Conservation (phyloP, 2,888 invertebrate genomes). For the Stomorhina lunata region DNA sequence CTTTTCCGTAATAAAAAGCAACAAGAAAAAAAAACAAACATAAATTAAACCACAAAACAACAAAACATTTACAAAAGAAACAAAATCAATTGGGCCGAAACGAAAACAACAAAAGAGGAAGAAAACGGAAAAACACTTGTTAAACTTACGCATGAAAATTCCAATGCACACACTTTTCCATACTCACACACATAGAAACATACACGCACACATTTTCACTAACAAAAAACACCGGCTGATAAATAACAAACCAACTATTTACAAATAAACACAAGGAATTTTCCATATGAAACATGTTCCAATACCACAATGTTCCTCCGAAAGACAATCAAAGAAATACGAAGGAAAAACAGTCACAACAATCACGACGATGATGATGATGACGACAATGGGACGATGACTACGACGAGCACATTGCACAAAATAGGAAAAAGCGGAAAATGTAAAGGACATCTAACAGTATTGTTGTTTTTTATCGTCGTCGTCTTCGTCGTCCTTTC, state of each 20-base stretch:
- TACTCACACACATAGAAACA: neutral
- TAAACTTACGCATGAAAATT: constrained; percentile 58
- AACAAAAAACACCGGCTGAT: constrained; percentile 20
- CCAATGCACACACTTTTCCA: constrained; percentile 1
- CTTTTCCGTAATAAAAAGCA: neutral
- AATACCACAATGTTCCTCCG: constrained; percentile 15
- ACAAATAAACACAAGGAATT: neutral
- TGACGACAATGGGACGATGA: neutral
- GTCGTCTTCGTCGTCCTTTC: too few species aligned
- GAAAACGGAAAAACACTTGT: constrained; percentile 57
- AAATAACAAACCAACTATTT: neutral
- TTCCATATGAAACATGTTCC: constrained; percentile 17
- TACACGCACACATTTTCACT: neutral
- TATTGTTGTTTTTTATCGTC: constrained; percentile 19
- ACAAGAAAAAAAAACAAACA: neutral
- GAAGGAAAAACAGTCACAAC: neutral
- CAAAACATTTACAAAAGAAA: constrained; percentile 5
- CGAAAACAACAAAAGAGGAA: neutral
- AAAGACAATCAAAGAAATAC: neutral
- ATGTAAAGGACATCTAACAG: neutral
- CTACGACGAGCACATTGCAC: neutral
- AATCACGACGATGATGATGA: constrained; percentile 1
- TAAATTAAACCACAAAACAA: neutral
- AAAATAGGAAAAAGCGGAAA: neutral
- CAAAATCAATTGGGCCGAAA: constrained; percentile 37